Percentiles rank a stretch among this genome's conserved stretches.
Evolutionary conservation across 1,140 invertebrate genomes (phyloP).

Genomic region (Antheraea pernyi): DNA sequence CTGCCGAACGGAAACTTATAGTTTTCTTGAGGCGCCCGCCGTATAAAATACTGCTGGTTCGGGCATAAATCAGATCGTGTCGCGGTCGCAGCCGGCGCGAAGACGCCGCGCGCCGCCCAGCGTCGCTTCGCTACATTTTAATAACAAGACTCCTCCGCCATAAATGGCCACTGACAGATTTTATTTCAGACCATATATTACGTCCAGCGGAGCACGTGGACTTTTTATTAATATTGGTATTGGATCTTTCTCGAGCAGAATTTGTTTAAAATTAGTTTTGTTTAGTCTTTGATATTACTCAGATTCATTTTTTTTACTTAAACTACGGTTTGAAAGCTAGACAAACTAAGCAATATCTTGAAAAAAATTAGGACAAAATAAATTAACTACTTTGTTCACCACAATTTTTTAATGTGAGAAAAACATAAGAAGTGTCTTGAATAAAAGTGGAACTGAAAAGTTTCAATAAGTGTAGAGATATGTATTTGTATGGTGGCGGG

Average conservation of each 20-base stretch:
- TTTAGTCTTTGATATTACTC: too few relatives aligned
- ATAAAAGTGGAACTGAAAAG: constrained; percentile 18
- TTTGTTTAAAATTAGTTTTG: constrained; percentile 16
- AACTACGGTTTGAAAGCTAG: too few relatives aligned
- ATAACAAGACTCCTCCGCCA: constrained; percentile 66
- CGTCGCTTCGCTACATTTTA: constrained; percentile 68
- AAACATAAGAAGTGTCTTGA: neutral
- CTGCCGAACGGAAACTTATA: constrained; percentile 78
- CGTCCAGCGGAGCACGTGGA: constrained; percentile 50
- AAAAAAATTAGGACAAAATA: too few relatives aligned
- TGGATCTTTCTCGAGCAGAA: neutral
- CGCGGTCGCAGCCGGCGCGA: constrained; percentile 64
- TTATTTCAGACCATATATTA: constrained; percentile 72
- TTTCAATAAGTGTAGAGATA: constrained; percentile 56
- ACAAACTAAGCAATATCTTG: too few relatives aligned
- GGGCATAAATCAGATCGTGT: constrained; percentile 72
- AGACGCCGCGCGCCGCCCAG: constrained; percentile 43
- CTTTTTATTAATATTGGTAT: constrained; percentile 54
- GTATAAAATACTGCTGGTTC: constrained; percentile 75
- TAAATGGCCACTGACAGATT: constrained; percentile 73
- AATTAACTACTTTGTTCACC: too few relatives aligned
- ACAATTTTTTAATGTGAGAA: neutral
- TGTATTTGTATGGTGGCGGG: constrained; percentile 36
- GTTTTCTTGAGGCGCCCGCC: constrained; percentile 76
- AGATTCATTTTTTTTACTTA: too few relatives aligned